A percentile compares a stretch with the other conserved stretches of the same genome.
phyloP scores from a whole-genome alignment of 2,113 vertebrate genomes.

The Piprites chloris region DNA sequence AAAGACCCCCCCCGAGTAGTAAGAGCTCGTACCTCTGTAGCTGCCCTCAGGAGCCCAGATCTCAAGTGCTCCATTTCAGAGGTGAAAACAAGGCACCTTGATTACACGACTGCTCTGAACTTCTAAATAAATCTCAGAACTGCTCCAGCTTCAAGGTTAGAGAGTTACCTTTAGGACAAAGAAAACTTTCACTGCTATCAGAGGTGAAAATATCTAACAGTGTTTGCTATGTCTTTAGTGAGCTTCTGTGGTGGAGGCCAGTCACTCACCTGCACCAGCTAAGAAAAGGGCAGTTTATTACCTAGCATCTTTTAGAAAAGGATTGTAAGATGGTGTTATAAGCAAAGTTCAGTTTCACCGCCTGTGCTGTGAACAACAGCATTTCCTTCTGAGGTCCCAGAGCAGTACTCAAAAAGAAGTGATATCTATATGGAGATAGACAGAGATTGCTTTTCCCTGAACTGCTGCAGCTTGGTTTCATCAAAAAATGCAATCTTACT shows the following conservation, averaged over 20 bases:
- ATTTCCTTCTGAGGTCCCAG: not conserved
- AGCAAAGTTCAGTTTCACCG: not conserved
- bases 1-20: not conserved
- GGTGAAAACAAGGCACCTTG: constrained; percentile 22
- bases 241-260: not conserved
- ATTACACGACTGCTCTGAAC: constrained; percentile 27
- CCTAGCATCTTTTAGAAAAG: not conserved
- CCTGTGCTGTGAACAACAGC: not conserved
- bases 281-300: not conserved
- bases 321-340: fast-evolving
- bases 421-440: not conserved
- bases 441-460: not conserved
- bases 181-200: not conserved
- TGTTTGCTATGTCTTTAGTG: not conserved
- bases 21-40: not conserved
- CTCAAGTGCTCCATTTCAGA: constrained; percentile 26
- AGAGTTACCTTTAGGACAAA: constrained; percentile 6
- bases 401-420: not conserved
- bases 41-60: not conserved
- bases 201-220: not conserved
- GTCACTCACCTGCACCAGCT: not conserved
- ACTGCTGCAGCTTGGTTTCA: not conserved
- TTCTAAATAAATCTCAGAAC: constrained; percentile 40
- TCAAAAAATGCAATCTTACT: not conserved
- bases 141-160: not conserved